Evolutionary conservation across 1,140 invertebrate genomes (phyloP), one percentile per base, ranked within the genome.

Genomic region (Hyles vespertilio): DNA sequence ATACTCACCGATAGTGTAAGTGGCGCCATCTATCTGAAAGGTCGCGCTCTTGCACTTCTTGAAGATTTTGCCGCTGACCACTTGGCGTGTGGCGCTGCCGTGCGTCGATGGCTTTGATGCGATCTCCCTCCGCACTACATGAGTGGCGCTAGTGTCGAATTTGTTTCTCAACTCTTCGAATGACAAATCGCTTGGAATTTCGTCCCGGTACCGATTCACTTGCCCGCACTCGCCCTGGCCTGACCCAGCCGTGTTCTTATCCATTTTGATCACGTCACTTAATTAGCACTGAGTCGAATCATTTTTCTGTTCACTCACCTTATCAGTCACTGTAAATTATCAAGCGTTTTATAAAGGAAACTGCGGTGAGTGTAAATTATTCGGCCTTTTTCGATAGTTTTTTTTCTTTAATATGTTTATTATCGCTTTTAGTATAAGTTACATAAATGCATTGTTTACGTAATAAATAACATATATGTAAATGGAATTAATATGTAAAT

Each of bases 41-140:
- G 94, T 95, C 11, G 94, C 94, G 81, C 94, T 94, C 82, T 94
- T 94, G 87, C 93, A 94, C 82, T 94, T 94, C 86, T 94, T 94
- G 87, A 94, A 94, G 54, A 93, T 77, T 63, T 92, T 92, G 60
- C 90, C 84, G 79, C 89, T 84, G 58, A 91, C 85, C 32, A 81
- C 78, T 69, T 91, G 83, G 56, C 91, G 62, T 59, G 84, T 81
- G 74, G 90, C 81, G 86, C 90, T 84, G 67, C 87, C 80, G 59
- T 90, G 89, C 51, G 84, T 87, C 5, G 84, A 72, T 3, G 85
- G 84, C 50, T 83, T 84, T 69, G 82, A 79, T 49, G 77, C 70
- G 61, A 85, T 84, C 69, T 86, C 84, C 54, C 75, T 68, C 43
- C 72, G 71, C 60, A 65, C 72, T 75, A 56, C 58, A 43, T 51